Evolutionary conservation across 1,140 invertebrate species (phyloP).

Genomic region (Brachionus asplanchnoidis): DNA sequence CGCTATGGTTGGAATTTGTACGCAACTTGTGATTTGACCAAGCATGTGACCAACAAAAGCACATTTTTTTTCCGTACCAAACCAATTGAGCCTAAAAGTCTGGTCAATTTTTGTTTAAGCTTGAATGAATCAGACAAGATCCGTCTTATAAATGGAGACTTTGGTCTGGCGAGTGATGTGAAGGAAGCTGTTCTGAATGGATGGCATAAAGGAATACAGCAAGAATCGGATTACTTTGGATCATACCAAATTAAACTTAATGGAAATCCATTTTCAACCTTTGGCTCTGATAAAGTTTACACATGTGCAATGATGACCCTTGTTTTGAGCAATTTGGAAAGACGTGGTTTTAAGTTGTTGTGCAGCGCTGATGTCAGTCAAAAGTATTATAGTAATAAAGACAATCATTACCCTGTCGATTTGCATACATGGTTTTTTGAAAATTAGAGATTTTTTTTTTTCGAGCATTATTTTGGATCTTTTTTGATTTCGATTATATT

Average conservation of each 20-base stretch:
- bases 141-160: not conserved
- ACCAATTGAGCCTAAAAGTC: not conserved
- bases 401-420: not conserved
- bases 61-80: constrained; percentile 13
- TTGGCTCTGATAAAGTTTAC: not conserved
- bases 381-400: not conserved
- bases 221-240: not conserved
- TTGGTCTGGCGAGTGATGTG: not conserved
- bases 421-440: constrained; percentile 14
- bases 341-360: not conserved
- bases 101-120: not conserved
- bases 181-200: not conserved
- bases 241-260: not conserved
- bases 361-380: constrained; percentile 27
- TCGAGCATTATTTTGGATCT: not conserved
- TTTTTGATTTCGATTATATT: too few relatives aligned
- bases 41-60: not conserved
- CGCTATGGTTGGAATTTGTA: constrained; percentile 21
- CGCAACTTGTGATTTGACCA: constrained; percentile 11
- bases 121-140: constrained; percentile 21
- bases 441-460: not conserved
- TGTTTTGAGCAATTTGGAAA: not conserved
- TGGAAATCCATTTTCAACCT: constrained; percentile 19
- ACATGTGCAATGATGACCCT: constrained; percentile 4
- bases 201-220: constrained; percentile 11